Base-by-base conservation (phyloP, 2,888 invertebrate species). In the Drosophila neonasuta region DNA sequence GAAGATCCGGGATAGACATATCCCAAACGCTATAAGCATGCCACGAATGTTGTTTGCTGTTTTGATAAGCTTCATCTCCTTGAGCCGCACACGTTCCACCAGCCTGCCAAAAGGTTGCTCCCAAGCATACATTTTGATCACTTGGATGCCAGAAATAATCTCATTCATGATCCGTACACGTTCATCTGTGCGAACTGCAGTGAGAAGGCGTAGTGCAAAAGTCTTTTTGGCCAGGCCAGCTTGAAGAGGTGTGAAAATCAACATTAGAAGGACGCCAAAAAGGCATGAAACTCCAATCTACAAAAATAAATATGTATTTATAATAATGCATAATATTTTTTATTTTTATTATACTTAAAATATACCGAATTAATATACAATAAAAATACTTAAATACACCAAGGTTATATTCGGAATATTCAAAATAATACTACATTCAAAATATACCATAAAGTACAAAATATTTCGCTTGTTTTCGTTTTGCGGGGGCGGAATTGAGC, bases 51-150 rank as follows among this genome's bases (percentile, higher is more conserved):
- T 95, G 0, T 95, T 95, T 1, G 94, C 94, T 41, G 94, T 92
- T 51, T 93, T 92, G 69, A 96, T 95, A 77, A 94, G 93, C 64
- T 92, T 93, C 91, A 93, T 79, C 76, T 89, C 89, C 79, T 91
- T 92, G 90, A 89, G 90, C 88, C 96, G 91, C 0, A 94, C 93
- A n/a, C 92, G 77, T 11, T 92, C 93, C 0, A 97, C 94, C 49
- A 97, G 92, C 72, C 93, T 93, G 15, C 94, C 93, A 88, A 98
- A 97, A 0, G 97, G 95, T 80, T 94, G 93, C 88, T 98, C 98
- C 96, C 97, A 98, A 0, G 97, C 96, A 87, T 97, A 98, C 97
- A 98, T 97, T 92, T 98, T 98, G 73, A 98, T 96, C 0, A 97
- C 96, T 91, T 97, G 94, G 88, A 97, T 96, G 1, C 97, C 97